Evolutionary conservation across 2,888 invertebrate genomes (phyloP), one percentile per base, ranked within the genome.

Genomic region (Cecidostiba fungosa): DNA sequence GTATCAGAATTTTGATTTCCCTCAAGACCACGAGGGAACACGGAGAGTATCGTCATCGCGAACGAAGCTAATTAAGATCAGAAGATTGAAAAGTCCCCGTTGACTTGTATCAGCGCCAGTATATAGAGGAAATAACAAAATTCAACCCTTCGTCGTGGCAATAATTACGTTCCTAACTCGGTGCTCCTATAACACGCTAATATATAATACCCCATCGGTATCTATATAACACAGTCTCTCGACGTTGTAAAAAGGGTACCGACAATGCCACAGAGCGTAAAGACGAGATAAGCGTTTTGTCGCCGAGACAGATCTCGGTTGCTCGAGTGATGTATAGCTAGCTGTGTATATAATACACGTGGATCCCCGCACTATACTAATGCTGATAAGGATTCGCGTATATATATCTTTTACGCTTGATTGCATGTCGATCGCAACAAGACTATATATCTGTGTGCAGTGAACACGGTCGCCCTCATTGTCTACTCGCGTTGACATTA

Each of bases 221-320:
- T 50, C 4, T 19, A 12, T 19, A 1, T n/a, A n/a, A n/a, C n/a
- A 23, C 19, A 8, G 5, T 4, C 4, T 10, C n/a, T 5, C 26
- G 12, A 14, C 26, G 26, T 66, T 26, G 26, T 14, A 66, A 66
- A 66, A 62, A 66, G 54, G 32, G 70, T 14, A 50, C n/a, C 72
- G 77, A 82, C 80, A 77, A 54, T 62, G 76, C 85, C 73, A 80
- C 62, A 81, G 87, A 85, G 85, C 87, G 85, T 84, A 78, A 83
- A 85, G 80, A 47, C 84, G 59, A 79, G 85, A 87, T 87, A 87
- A 87, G 86, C 77, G 72, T 79, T 80, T 81, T 84, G 84, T 79
- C 59, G 59, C 26, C n/a, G 36, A 16, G n/a, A 47, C n/a, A 79
- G 74, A 39, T 54, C 54, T 59, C 54, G 66, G 26, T 19, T 16